Percentiles rank a stretch among this genome's conserved stretches.
Evolutionary conservation across 1,140 invertebrate genomes (phyloP).

Genomic region (Bombus picipes): DNA sequence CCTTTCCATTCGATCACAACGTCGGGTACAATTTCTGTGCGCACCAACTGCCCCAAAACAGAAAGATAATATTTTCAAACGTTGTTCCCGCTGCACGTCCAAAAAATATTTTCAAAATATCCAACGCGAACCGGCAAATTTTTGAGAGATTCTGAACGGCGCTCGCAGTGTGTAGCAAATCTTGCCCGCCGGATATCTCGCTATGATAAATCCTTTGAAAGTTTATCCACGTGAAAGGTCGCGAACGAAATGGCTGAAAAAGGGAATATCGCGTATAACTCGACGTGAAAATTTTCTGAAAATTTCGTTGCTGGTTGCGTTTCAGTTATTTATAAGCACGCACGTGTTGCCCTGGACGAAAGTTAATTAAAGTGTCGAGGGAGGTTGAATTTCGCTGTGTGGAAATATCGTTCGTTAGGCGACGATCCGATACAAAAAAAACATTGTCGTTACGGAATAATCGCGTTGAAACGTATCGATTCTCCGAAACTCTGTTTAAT

Average conservation of each 20-base stretch:
- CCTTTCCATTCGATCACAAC: background rate
- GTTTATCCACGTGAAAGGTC: background rate
- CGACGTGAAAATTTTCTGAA: slow-evolving; percentile 11
- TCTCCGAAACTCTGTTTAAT: slow-evolving; percentile 33
- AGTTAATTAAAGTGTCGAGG: slow-evolving; percentile 49
- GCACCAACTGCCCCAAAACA: background rate
- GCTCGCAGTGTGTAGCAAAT: background rate
- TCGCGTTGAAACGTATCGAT: slow-evolving; percentile 3
- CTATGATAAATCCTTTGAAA: background rate
- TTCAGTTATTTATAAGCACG: slow-evolving; percentile 29
- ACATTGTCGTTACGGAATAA: background rate
- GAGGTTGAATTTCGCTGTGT: background rate
- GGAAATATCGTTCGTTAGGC: slow-evolving; percentile 4
- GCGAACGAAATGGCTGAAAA: background rate
- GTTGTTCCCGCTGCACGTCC: background rate
- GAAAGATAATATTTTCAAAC: slow-evolving; percentile 1
- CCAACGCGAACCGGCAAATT: background rate
- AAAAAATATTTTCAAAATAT: slow-evolving; percentile 9
- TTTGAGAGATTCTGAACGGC: background rate
- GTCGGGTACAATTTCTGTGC: no score
- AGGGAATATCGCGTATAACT: background rate
- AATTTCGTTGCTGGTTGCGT: background rate
- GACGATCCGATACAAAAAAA: background rate
- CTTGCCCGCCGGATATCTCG: background rate
- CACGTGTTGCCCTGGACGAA: slow-evolving; percentile 7